Base-by-base conservation (phyloP, 2,113 vertebrate species). In the Trinectes maculatus region DNA sequence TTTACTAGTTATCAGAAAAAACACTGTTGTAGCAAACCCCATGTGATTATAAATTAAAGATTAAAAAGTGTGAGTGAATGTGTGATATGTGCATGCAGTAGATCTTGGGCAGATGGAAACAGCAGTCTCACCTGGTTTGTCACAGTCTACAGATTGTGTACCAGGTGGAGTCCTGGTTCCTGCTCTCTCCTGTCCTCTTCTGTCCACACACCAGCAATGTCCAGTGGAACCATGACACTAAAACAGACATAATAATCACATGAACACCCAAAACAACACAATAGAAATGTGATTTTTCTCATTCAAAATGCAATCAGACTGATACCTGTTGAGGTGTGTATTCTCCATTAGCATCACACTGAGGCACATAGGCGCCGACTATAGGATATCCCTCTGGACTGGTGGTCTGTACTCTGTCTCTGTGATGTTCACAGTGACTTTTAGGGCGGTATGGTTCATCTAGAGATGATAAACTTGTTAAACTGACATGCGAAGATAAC, bases 191-290 rank as follows among this genome's bases (percentile, higher is more conserved):
- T 91, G 88, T 16, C 95, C 95, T 0, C 70, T 53, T 0, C 6
- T 42, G 1, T 94, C 90, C 77, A 98, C 95, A 0, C 95, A 96
- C 95, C 95, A 96, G 74, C 95, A 96, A 53, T 94, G 54, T 36
- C 95, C 94, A 0, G 90, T 91, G 72, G 91, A 89, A 9, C 86
- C 1, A 0, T 94, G 93, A 49, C 95, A 96, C 89, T 95, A 91
- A 39, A 43, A 3, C 8, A 19, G 39, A 18, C 24, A 28, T 21
- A 29, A 49, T 49, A 16, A 12, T 22, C 7, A 29, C 3, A n/a
- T 16, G 39, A n/a, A 40, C 39, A 4, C 15, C 16, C 39, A 16
- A 25, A 1, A 24, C 37, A 40, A 37, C 5, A 8, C 4, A 1
- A n/a, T n/a, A n/a, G n/a, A n/a, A n/a, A n/a, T 18, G 16, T 19